Conservation (phyloP, 2,113 vertebrate genomes). For the Holacanthus passer region DNA sequence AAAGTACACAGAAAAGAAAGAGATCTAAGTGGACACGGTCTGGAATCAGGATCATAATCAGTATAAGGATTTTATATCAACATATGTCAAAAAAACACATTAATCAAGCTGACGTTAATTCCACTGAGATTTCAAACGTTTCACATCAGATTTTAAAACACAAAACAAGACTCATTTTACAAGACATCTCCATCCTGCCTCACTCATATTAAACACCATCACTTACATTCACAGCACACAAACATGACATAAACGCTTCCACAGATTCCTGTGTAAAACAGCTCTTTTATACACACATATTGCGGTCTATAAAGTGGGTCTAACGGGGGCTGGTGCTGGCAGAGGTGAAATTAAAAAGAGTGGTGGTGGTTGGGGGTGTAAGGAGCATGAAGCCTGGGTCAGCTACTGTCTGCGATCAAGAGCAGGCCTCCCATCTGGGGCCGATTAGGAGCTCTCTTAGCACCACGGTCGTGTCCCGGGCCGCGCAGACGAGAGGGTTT, state of each 20-base stretch:
- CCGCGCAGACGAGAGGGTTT: constrained; percentile 73
- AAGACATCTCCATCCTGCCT: constrained; percentile 32
- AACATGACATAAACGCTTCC: constrained; percentile 64
- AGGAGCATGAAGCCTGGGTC: constrained; percentile 68
- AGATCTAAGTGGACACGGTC: background rate
- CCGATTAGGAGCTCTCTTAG: constrained; percentile 78
- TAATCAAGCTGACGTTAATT: constrained; percentile 1
- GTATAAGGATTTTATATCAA: background rate
- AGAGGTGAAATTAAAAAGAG: constrained; percentile 69
- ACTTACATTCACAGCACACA: constrained; percentile 57
- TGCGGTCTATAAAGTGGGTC: constrained; percentile 71
- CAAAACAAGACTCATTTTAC: constrained; percentile 18
- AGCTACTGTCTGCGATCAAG: constrained; percentile 83
- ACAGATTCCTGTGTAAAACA: constrained; percentile 63
- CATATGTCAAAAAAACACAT: background rate
- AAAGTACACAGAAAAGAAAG: background rate
- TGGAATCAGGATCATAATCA: background rate
- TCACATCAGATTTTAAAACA: background rate
- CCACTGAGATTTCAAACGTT: constrained; percentile 3
- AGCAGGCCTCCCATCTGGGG: constrained; percentile 83
- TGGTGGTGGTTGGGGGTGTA: constrained; percentile 1
- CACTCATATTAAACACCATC: constrained; percentile 50
- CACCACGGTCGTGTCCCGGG: constrained; percentile 56
- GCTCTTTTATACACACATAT: constrained; percentile 66
- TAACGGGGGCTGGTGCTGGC: constrained; percentile 54